phyloP scores from a whole-genome alignment of 2,113 vertebrate species.

The Ophthalmolycus amberensis region DNA sequence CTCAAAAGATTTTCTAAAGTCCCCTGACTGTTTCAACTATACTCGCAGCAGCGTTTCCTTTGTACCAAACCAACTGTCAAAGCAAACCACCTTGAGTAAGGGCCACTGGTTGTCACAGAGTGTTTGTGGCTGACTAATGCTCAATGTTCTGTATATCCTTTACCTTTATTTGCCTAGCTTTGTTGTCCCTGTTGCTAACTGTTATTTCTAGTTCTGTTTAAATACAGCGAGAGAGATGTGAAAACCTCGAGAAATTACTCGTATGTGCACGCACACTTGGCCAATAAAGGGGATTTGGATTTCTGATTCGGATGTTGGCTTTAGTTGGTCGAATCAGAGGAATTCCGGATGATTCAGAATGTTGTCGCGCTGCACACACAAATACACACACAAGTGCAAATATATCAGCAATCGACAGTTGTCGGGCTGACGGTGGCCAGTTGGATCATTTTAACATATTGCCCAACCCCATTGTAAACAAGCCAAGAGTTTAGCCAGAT shows the following conservation, averaged over 20 bases:
- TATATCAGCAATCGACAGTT: background rate
- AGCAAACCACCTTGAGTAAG: conserved; percentile 1
- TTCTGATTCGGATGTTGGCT: background rate
- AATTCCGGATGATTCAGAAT: conserved; percentile 1
- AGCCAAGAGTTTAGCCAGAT: background rate
- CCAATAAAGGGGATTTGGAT: too few relatives aligned
- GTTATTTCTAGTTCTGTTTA: background rate
- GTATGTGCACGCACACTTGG: too few relatives aligned
- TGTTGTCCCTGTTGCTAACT: background rate
- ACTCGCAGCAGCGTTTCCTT: conserved; percentile 8
- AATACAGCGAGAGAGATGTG: background rate
- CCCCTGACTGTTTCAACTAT: background rate
- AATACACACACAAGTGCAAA: too few relatives aligned
- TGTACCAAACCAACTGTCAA: background rate
- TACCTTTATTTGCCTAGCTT: background rate
- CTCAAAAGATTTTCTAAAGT: conserved; percentile 1
- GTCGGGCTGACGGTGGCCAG: background rate
- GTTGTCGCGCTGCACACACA: background rate
- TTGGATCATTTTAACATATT: background rate
- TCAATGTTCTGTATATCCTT: background rate
- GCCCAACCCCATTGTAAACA: background rate
- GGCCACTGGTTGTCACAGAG: background rate
- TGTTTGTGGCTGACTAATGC: background rate
- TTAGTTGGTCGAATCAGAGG: background rate
- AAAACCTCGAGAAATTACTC: background rate